A percentile compares a stretch with the other conserved stretches of the same genome.
Evolutionary conservation across 2,113 vertebrate species (phyloP).

Genomic region (Phainopepla nitens): DNA sequence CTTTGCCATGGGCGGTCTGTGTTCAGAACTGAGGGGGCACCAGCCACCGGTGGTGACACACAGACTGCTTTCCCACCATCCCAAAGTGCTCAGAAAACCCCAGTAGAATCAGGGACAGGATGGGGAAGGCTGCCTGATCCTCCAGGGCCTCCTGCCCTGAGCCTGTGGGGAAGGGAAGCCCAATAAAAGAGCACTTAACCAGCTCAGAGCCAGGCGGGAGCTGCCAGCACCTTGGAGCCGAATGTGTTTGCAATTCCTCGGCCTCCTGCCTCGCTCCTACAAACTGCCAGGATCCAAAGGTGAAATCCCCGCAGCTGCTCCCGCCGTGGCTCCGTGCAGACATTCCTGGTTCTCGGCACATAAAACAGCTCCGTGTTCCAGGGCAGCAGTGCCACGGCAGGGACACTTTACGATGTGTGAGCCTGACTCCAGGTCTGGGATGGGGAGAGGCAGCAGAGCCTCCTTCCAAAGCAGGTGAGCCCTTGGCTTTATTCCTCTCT

Average conservation of each 20-base stretch:
- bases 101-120: not conserved
- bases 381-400: not conserved
- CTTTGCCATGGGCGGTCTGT: not conserved
- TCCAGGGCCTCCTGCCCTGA: not conserved
- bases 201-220: not conserved
- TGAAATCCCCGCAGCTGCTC: conserved; percentile 43
- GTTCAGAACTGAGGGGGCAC: not conserved
- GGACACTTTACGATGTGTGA: not conserved
- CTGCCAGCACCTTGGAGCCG: conserved; percentile 17
- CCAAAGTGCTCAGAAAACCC: not conserved
- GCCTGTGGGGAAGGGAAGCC: not conserved
- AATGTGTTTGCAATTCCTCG: conserved; percentile 37
- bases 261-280: not conserved
- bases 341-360: not conserved
- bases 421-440: not conserved
- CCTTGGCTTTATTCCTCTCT: not conserved
- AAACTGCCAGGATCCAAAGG: not conserved
- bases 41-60: not conserved
- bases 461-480: not conserved
- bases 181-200: conserved; percentile 30
- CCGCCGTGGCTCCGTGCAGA: not conserved
- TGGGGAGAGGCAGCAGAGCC: not conserved
- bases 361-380: not conserved
- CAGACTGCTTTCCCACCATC: not conserved
- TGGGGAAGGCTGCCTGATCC: not conserved